Evolutionary conservation across 2,113 vertebrate genomes (phyloP).

Genomic region (Connochaetes taurinus): DNA sequence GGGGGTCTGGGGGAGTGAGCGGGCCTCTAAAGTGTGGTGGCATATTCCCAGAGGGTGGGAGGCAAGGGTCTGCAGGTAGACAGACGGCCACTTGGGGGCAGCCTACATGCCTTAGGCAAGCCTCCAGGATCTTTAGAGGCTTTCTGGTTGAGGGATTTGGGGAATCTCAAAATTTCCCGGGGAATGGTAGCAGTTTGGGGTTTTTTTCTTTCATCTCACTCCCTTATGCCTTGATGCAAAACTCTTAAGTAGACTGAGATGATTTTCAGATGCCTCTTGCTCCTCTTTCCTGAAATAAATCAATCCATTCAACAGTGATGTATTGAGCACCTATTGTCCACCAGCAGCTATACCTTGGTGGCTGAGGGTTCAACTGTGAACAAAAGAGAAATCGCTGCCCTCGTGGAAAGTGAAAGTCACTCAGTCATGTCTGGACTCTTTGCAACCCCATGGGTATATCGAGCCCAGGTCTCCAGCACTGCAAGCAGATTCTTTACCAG

Average conservation of each 20-base stretch:
- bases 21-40: neutral
- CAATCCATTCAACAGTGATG: neutral
- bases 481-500: neutral
- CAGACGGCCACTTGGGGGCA: neutral
- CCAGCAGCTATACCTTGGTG: neutral
- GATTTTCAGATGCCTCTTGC: neutral
- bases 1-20: neutral
- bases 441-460: neutral
- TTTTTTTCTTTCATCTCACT: neutral
- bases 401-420: neutral
- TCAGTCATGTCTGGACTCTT: neutral
- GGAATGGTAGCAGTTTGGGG: no score
- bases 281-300: neutral
- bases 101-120: neutral
- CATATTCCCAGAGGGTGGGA: neutral
- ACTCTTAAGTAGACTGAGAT: neutral
- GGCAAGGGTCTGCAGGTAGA: neutral
- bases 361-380: neutral
- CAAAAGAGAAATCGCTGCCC: neutral
- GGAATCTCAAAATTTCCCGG: neutral
- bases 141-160: neutral
- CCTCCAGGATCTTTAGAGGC: neutral
- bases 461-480: neutral
- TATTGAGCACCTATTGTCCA: rapidly evolving
- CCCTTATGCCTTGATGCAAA: neutral